Evolutionary conservation across 2,113 vertebrate genomes (phyloP).

Genomic region (Empidonax traillii): DNA sequence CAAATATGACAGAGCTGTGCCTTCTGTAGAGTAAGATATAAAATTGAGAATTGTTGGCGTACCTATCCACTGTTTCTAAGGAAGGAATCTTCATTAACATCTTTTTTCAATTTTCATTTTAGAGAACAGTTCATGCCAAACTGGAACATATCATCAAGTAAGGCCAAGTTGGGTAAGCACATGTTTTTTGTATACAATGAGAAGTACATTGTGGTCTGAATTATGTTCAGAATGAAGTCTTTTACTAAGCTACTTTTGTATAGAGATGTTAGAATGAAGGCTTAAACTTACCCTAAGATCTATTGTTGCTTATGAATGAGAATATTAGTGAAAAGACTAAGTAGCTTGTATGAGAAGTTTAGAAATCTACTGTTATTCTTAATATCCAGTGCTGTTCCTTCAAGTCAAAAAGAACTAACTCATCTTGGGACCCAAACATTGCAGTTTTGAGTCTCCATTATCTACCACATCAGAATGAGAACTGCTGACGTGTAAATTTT

Average conservation of each 20-base stretch:
- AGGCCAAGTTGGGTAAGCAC: constrained; percentile 29
- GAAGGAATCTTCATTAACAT: not conserved
- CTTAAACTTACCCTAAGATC: not conserved
- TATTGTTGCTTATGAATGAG: not conserved
- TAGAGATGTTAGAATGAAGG: not conserved
- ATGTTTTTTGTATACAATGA: not conserved
- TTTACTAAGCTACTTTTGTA: not conserved
- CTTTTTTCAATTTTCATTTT: constrained; percentile 12
- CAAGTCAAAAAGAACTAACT: not conserved
- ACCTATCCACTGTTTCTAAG: not conserved
- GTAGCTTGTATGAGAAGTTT: not conserved
- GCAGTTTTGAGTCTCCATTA: not conserved
- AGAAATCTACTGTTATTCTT: not conserved
- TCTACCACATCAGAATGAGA: not conserved
- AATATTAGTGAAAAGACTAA: not conserved
- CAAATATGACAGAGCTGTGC: not conserved
- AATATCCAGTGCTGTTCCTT: not conserved
- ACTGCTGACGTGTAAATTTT: not conserved
- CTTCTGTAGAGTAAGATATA: constrained; percentile 20
- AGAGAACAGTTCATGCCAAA: not conserved
- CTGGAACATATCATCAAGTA: constrained; percentile 20
- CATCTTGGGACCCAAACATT: not conserved
- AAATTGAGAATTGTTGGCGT: constrained; percentile 24
- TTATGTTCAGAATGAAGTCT: not conserved
- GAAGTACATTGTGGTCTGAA: not conserved